Percentiles rank a stretch among this genome's conserved stretches.
These are phyloP conservation scores for Palythoa caribaeorum DNA, from an alignment of 92 coral and sea anemone genomes.

Conservation along the genomic window DNA sequence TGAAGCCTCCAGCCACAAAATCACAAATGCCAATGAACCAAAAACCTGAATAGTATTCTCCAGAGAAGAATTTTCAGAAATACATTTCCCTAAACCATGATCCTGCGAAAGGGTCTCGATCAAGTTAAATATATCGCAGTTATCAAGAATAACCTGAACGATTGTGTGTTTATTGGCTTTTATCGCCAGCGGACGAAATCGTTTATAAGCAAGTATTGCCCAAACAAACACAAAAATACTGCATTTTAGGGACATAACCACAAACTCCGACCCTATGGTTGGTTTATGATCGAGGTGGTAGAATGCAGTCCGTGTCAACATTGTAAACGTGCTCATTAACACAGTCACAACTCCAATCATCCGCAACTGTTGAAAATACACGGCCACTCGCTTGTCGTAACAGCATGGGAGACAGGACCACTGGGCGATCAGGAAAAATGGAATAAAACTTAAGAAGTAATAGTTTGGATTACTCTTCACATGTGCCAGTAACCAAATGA, in stretches of 20 bases:
- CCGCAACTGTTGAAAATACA: constrained; percentile 36
- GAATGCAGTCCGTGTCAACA: constrained; percentile 53
- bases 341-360: constrained; percentile 29
- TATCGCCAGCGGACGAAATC: constrained; percentile 28
- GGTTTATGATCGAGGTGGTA: constrained; percentile 42
- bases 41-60: constrained; percentile 61
- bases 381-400: constrained; percentile 42
- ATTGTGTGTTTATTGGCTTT: constrained; percentile 33
- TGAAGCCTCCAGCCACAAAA: constrained; percentile 37
- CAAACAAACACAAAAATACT: constrained; percentile 46
- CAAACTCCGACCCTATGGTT: constrained; percentile 37
- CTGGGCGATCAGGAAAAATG: constrained; percentile 34
- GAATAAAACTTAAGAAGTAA: constrained; percentile 20
- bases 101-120: constrained; percentile 49
- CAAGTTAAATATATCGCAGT: constrained; percentile 54
- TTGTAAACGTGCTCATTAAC: constrained; percentile 59
- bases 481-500: constrained; percentile 35
- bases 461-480: constrained; percentile 13
- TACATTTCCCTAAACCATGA: constrained; percentile 35
- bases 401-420: constrained; percentile 34
- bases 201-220: constrained; percentile 38
- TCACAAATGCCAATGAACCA: constrained; percentile 47
- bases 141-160: constrained; percentile 40
- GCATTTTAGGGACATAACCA: constrained; percentile 40
- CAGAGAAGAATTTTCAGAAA: constrained; percentile 24